phyloP scores from a whole-genome alignment of 2,888 invertebrate species.

The Oegoconia quadripuncta region DNA sequence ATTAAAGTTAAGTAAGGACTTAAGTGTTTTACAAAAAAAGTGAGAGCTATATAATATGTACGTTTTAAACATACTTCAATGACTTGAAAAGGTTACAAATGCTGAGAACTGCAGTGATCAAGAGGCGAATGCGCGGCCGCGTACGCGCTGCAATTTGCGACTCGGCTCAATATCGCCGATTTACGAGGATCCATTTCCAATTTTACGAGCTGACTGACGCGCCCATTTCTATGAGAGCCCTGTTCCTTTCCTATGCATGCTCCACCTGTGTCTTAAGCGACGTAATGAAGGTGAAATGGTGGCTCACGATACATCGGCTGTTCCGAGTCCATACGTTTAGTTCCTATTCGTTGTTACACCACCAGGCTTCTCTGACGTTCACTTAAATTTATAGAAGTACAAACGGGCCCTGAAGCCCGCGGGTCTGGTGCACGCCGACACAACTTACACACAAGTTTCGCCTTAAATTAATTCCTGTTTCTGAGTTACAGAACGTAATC shows the following conservation, averaged over 20 bases:
- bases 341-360: conserved; percentile 47
- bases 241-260: conserved; percentile 29
- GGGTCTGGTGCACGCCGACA: conserved; percentile 43
- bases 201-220: conserved; percentile 61
- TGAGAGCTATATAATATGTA: no score
- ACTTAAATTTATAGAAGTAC: conserved; percentile 49
- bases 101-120: conserved; percentile 41
- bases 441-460: conserved; percentile 37
- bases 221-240: conserved; percentile 48
- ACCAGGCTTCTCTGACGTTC: conserved; percentile 44
- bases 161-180: conserved; percentile 57
- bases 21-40: no score
- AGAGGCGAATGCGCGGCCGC: conserved; percentile 54
- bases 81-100: conserved; percentile 27
- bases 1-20: no score
- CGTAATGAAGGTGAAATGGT: conserved; percentile 28
- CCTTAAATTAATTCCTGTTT: conserved; percentile 40
- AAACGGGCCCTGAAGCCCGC: conserved; percentile 33
- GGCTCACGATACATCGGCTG: conserved; percentile 39
- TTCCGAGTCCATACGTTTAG: conserved; percentile 38
- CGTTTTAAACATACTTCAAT: no score
- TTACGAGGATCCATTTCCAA: conserved; percentile 66
- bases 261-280: conserved; percentile 22
- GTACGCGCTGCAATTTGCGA: conserved; percentile 62
- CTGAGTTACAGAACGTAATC: conserved; percentile 31